Conservation (phyloP, 2,113 vertebrate species). For the Australoheros scitulus region DNA sequence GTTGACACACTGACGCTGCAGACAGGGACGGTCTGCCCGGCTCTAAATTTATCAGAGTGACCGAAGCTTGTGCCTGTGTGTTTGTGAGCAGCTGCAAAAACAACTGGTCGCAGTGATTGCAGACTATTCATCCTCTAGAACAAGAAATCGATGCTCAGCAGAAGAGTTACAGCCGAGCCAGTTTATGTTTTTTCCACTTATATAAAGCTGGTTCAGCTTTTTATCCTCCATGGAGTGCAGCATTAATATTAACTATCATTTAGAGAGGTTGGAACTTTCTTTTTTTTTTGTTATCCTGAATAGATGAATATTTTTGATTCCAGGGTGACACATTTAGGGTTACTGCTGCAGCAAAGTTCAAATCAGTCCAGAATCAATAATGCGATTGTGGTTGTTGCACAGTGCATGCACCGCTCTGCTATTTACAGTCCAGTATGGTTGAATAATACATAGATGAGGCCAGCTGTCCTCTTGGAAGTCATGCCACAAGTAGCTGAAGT, state of each 20-base stretch:
- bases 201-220: not conserved
- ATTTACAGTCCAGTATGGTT: not conserved
- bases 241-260: not conserved
- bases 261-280: not conserved
- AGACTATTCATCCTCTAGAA: not conserved
- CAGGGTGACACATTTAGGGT: not conserved
- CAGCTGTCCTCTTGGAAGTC: not conserved
- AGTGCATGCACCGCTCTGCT: not conserved
- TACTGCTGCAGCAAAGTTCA: not conserved
- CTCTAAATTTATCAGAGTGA: constrained; percentile 1
- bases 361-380: not conserved
- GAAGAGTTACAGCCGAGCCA: not conserved
- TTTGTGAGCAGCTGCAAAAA: not conserved
- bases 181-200: not conserved
- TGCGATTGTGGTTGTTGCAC: not conserved
- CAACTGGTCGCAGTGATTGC: not conserved
- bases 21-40: not conserved
- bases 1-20: not conserved
- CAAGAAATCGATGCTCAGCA: not conserved
- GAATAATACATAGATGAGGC: not conserved
- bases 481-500: not conserved
- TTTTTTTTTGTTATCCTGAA: not conserved
- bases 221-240: not conserved
- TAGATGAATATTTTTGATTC: too few species aligned
- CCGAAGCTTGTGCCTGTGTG: not conserved